Conservation (phyloP, 2,113 vertebrate species). For the Drymodes brunneopygia region DNA sequence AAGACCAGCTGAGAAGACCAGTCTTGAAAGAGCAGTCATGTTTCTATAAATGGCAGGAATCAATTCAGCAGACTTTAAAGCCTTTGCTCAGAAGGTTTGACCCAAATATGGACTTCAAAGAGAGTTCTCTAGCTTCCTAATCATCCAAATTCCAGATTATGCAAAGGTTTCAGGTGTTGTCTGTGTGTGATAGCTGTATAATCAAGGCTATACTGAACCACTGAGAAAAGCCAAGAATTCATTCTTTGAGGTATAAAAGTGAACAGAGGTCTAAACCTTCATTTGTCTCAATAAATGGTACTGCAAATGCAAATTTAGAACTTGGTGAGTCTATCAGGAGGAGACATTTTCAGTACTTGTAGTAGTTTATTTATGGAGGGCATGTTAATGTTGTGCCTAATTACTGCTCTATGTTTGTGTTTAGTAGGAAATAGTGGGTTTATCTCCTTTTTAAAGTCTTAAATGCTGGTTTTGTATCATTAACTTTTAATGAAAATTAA, state of each 20-base stretch:
- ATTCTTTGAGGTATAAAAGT: not conserved
- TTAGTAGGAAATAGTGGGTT: not conserved
- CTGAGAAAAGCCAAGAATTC: not conserved
- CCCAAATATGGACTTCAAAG: not conserved
- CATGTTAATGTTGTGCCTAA: not conserved
- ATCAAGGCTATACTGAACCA: not conserved
- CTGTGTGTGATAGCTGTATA: not conserved
- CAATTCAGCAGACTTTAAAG: not conserved
- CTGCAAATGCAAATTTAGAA: not conserved
- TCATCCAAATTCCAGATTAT: not conserved
- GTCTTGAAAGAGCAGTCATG: not conserved
- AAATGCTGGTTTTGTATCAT: not conserved
- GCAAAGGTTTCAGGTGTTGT: not conserved
- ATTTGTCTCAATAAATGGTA: conserved; percentile 13
- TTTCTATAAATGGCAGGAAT: not conserved
- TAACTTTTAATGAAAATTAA: conserved; percentile 3
- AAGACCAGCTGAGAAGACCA: not conserved
- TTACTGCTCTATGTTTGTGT: not conserved
- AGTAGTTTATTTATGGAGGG: conserved; percentile 1
- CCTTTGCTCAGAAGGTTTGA: not conserved
- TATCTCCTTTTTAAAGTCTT: not conserved
- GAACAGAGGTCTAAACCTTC: not conserved
- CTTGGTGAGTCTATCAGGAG: not conserved
- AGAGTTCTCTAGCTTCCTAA: not conserved
- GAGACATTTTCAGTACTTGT: not conserved